phyloP scores from a whole-genome alignment of 2,113 vertebrate genomes.

The Fulica atra region DNA sequence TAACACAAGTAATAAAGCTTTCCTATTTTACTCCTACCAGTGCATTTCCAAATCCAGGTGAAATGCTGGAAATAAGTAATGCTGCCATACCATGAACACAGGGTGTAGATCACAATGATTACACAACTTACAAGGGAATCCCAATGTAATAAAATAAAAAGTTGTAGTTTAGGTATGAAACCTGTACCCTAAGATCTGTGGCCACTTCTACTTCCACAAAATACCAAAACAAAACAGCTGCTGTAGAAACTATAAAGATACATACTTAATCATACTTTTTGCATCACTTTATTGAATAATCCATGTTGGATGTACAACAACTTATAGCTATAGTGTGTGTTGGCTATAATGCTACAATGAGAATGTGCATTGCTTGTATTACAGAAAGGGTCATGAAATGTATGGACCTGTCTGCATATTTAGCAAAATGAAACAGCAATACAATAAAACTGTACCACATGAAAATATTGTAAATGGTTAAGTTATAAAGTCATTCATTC shows the following conservation, averaged over 20 bases:
- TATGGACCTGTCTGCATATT: conserved; percentile 63
- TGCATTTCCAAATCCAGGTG: conserved; percentile 61
- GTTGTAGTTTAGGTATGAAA: background rate
- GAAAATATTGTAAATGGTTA: conserved; percentile 73
- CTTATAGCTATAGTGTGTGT: conserved; percentile 26
- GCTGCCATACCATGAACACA: background rate
- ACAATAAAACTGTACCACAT: conserved; percentile 49
- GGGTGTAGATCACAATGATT: conserved; percentile 25
- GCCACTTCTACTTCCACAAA: background rate
- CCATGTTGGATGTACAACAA: conserved; percentile 72
- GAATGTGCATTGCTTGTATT: conserved; percentile 1
- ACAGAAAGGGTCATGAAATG: conserved; percentile 70
- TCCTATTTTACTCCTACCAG: conserved; percentile 59
- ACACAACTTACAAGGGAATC: background rate
- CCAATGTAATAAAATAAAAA: background rate
- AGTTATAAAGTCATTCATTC: conserved; percentile 73
- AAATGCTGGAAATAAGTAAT: conserved; percentile 56
- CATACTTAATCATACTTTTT: conserved; percentile 34
- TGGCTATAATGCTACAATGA: conserved; percentile 47
- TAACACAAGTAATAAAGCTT: conserved; percentile 58
- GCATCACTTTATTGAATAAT: conserved; percentile 78
- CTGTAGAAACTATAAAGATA: background rate
- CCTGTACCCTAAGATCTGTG: background rate
- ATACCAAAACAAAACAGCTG: background rate
- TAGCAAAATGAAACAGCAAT: conserved; percentile 50